Conservation (phyloP, 1,140 invertebrate species). For the Drosophila pectinifera region DNA sequence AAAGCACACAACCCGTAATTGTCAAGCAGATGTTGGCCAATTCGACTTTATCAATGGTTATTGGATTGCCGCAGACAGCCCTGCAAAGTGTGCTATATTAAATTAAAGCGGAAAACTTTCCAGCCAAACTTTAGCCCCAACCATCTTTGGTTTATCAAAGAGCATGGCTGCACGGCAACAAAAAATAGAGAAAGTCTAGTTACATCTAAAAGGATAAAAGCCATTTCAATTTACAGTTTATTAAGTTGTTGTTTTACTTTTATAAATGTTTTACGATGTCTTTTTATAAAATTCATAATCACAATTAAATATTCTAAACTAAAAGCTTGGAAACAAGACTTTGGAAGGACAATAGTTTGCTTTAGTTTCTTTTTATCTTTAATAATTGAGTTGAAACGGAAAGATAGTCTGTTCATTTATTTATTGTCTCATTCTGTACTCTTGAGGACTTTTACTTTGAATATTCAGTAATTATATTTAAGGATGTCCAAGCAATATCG, state of each 20-base stretch:
- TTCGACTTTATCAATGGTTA: conserved; percentile 43
- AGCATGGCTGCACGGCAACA: neutral
- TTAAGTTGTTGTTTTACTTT: neutral
- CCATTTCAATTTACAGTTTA: too few species aligned
- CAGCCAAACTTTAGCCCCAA: conserved; percentile 1
- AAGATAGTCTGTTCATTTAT: neutral
- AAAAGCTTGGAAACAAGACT: too few species aligned
- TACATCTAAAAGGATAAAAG: neutral
- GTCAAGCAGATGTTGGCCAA: conserved; percentile 46
- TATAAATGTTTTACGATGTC: too few species aligned
- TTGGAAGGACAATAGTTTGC: too few species aligned
- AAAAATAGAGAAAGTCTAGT: neutral
- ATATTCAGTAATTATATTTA: neutral
- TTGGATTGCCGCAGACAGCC: conserved; percentile 19
- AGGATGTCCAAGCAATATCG: neutral
- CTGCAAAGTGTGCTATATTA: conserved; percentile 41
- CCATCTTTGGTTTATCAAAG: conserved; percentile 15
- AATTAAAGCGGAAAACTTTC: conserved; percentile 15
- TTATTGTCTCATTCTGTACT: too few species aligned
- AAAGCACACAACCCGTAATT: conserved; percentile 15
- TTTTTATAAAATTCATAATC: too few species aligned
- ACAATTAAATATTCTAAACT: neutral
- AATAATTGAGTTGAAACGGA: neutral
- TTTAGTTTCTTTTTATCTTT: neutral
- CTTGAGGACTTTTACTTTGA: too few species aligned